A percentile compares a stretch with the other conserved stretches of the same genome.
Evolutionary conservation across 2,797 vertebrate genomes (phyloP).

Genomic region (Phoebastria nigripes): DNA sequence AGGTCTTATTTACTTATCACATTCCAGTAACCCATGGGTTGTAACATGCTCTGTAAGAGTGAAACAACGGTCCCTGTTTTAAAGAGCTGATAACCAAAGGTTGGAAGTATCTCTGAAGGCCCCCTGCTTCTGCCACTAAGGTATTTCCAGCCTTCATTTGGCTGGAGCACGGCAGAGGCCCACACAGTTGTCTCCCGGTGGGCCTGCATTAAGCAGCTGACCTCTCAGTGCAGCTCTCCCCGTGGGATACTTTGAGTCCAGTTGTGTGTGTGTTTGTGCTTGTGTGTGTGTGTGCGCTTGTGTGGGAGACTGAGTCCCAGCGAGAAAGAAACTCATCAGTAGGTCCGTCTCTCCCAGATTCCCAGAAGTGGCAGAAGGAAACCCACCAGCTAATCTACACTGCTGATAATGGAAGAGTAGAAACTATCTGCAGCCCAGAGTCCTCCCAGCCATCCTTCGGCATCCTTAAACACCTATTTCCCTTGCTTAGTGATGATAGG

Average conservation of each 20-base stretch:
- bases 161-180: fast-evolving
- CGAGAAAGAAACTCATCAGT: not conserved
- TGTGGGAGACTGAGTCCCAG: not conserved
- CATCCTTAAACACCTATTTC: not conserved
- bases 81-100: not conserved
- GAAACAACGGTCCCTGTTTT: not conserved
- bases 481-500: not conserved
- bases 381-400: not conserved
- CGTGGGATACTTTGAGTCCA: not conserved
- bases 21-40: not conserved
- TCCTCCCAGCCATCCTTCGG: not conserved
- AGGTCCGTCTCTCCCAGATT: not conserved
- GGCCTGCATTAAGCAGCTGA: not conserved
- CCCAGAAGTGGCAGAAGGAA: not conserved
- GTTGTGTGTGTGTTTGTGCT: not conserved
- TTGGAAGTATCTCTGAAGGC: not conserved
- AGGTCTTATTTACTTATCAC: not conserved
- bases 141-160: not conserved
- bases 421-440: not conserved
- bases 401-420: not conserved
- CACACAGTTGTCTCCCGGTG: fast-evolving
- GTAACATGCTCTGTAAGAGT: not conserved
- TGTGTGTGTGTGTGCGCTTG: not conserved
- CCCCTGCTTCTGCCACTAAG: not conserved
- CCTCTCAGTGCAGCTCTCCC: not conserved